Percentiles rank a stretch among this genome's conserved stretches.
These are phyloP conservation scores for Cephonodes hylas DNA, from an alignment of 2,888 invertebrate genomes.

Conservation along the genomic window DNA sequence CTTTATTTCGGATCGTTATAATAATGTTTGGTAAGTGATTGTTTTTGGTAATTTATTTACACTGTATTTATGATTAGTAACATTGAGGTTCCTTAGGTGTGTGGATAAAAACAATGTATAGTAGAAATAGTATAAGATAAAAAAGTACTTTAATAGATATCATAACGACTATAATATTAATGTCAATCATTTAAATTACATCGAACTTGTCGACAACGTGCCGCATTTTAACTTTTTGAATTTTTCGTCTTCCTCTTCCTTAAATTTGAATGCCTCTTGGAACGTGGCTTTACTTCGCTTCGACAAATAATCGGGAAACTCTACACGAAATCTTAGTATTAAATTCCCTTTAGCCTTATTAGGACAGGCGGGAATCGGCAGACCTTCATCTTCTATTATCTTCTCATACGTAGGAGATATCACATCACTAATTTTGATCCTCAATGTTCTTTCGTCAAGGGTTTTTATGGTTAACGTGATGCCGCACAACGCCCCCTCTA, in stretches of 20 bases:
- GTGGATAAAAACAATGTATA: no score
- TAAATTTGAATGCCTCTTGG: slow-evolving; percentile 59
- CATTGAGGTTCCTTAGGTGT: no score
- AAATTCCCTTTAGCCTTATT: slow-evolving; percentile 85
- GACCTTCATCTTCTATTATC: slow-evolving; percentile 86
- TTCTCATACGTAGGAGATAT: slow-evolving; percentile 86
- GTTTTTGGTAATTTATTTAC: no score
- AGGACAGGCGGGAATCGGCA: slow-evolving; percentile 84
- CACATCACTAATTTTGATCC: slow-evolving; percentile 86
- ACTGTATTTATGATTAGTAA: no score
- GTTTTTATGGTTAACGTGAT: slow-evolving; percentile 84
- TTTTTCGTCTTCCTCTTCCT: slow-evolving; percentile 57
- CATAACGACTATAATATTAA: background rate
- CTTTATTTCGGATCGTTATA: no score
- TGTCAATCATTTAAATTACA: slow-evolving; percentile 25
- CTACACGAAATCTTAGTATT: slow-evolving; percentile 83
- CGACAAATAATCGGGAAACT: slow-evolving; percentile 68
- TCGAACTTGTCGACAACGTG: slow-evolving; percentile 43
- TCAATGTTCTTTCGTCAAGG: slow-evolving; percentile 85
- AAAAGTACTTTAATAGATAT: no score
- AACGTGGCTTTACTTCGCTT: slow-evolving; percentile 66
- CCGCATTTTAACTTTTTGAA: slow-evolving; percentile 64
- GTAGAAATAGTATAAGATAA: no score
- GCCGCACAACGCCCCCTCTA: slow-evolving; percentile 88
- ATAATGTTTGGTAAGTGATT: no score